These are phyloP conservation scores for Amazona guildingii DNA, from an alignment of 2,113 vertebrate genomes.

Conservation along the genomic window DNA sequence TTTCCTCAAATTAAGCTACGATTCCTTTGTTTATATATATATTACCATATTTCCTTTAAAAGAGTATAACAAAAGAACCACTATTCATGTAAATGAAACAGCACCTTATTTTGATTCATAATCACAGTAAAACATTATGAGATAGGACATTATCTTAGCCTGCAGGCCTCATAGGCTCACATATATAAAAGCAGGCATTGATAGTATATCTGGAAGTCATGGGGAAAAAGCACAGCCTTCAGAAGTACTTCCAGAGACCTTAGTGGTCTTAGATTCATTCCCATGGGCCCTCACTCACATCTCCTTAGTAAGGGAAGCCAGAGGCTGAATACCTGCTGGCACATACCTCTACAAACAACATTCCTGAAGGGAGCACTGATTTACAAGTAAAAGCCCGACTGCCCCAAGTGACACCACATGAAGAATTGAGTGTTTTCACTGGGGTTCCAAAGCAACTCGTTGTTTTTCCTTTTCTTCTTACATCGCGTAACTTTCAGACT, in stretches of 20 bases:
- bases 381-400: not conserved
- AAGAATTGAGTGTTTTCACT: not conserved
- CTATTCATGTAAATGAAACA: not conserved
- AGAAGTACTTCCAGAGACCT: not conserved
- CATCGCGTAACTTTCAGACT: not conserved
- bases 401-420: not conserved
- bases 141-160: not conserved
- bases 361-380: not conserved
- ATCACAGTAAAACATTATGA: not conserved
- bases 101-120: not conserved
- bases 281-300: not conserved
- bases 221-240: not conserved
- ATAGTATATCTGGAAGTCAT: not conserved
- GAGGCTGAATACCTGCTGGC: not conserved
- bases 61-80: not conserved
- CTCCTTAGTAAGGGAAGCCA: not conserved
- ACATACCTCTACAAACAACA: not conserved
- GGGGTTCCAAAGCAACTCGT: not conserved
- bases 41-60: not conserved
- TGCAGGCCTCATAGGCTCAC: not conserved
- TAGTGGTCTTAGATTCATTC: not conserved
- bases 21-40: not conserved
- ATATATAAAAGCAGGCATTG: not conserved
- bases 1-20: not conserved
- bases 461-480: not conserved